These are phyloP conservation scores for Pollenia griseotomentosa DNA, from an alignment of 2,888 invertebrate genomes.

Conservation along the genomic window DNA sequence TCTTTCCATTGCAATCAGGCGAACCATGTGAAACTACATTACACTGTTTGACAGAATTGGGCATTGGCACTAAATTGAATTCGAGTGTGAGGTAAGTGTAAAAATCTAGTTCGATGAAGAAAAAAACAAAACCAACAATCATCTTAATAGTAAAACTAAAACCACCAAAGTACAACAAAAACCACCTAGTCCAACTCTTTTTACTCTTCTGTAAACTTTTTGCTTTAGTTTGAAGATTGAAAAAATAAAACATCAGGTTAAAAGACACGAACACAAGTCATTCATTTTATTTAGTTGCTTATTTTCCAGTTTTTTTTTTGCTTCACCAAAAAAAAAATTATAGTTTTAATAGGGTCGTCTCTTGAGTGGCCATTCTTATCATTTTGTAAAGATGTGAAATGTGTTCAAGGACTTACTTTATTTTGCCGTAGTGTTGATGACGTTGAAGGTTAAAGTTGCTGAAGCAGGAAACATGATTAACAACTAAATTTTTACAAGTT, in stretches of 20 bases:
- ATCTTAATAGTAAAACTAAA: too few species aligned
- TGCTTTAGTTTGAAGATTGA: too few species aligned
- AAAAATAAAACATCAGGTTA: conserved; percentile 4
- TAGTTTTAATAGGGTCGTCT: conserved; percentile 57
- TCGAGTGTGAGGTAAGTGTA: conserved; percentile 88
- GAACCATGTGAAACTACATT: conserved; percentile 90
- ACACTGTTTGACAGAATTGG: conserved; percentile 89
- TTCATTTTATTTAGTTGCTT: conserved; percentile 55
- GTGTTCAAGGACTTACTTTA: conserved; percentile 48
- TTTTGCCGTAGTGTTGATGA: conserved; percentile 41
- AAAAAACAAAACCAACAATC: neutral
- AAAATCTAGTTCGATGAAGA: neutral
- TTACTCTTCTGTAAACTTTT: too few species aligned
- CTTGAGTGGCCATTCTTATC: conserved; percentile 67
- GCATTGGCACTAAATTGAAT: conserved; percentile 88
- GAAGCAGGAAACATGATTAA: neutral
- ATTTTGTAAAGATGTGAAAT: conserved; percentile 37
- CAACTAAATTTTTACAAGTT: neutral
- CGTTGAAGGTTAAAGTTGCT: conserved; percentile 55
- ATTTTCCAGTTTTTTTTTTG: neutral
- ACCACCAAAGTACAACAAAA: too few species aligned
- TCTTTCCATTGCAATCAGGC: conserved; percentile 89
- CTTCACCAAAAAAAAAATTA: conserved; percentile 7
- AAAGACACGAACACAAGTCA: conserved; percentile 59
- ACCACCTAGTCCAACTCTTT: too few species aligned